A percentile compares a stretch with the other conserved stretches of the same genome.
phyloP scores from a whole-genome alignment of 2,797 vertebrate genomes.

The Epinephelus coioides region DNA sequence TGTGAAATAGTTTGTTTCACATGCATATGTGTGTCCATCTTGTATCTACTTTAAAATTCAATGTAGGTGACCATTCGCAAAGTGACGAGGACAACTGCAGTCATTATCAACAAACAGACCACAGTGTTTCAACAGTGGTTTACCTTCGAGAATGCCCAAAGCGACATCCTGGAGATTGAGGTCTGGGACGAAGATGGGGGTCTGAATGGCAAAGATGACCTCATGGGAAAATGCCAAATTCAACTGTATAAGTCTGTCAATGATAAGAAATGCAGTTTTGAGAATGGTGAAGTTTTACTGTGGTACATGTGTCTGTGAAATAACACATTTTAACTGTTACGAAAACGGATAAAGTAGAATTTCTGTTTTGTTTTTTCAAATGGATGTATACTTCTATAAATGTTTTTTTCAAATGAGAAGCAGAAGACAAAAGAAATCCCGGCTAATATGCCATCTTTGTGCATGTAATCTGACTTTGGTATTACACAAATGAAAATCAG shows the following conservation, averaged over 20 bases:
- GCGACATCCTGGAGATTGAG: not conserved
- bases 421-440: not conserved
- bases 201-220: slow-evolving; percentile 4
- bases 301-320: not conserved
- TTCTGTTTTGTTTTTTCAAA: not conserved
- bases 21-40: not conserved
- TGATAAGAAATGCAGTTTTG: not conserved
- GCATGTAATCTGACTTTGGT: not conserved
- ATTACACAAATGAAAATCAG: not conserved
- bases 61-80: not conserved
- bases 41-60: not conserved
- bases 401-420: not conserved
- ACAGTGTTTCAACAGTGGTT: not conserved
- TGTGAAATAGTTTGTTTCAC: not conserved
- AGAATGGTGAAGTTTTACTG: slow-evolving; percentile 8
- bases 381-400: not conserved
- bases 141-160: not conserved
- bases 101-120: not conserved
- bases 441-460: not conserved
- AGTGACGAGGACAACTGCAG: not conserved
- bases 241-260: not conserved
- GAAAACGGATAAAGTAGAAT: not conserved
- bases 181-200: not conserved
- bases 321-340: not conserved
- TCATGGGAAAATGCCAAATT: slow-evolving; percentile 11